Conservation (phyloP, 1,140 invertebrate species). For the Drosophila mayri region DNA sequence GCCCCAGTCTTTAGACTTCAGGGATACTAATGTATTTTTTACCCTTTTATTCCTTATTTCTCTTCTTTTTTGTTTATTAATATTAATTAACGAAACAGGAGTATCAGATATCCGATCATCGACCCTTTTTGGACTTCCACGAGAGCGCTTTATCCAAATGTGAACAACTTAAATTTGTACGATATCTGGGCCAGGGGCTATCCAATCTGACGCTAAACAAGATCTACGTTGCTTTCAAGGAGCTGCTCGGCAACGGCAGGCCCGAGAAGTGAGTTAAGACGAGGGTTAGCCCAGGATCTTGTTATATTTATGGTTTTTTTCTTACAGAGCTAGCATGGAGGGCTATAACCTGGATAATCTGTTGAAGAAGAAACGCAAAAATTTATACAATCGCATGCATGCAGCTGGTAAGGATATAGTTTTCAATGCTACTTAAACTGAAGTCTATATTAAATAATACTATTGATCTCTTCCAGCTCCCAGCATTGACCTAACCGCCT, state of each 20-base stretch:
- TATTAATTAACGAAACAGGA: slow-evolving; percentile 50
- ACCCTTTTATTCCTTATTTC: slow-evolving; percentile 14
- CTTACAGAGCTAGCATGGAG: slow-evolving; percentile 51
- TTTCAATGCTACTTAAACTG: neutral
- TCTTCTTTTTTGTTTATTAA: neutral
- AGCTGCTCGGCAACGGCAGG: slow-evolving; percentile 68
- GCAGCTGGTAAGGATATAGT: slow-evolving; percentile 53
- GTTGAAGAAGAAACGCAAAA: slow-evolving; percentile 82
- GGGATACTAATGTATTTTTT: slow-evolving; percentile 15
- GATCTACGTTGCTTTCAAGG: slow-evolving; percentile 83
- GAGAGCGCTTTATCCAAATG: slow-evolving; percentile 85
- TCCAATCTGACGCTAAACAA: slow-evolving; percentile 84
- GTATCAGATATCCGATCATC: slow-evolving; percentile 85
- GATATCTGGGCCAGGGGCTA: slow-evolving; percentile 85
- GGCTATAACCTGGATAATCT: slow-evolving; percentile 77
- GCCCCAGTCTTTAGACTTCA: slow-evolving; percentile 17
- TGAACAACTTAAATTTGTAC: slow-evolving; percentile 85
- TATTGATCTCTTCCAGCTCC: slow-evolving; percentile 20
- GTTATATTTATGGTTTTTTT: neutral
- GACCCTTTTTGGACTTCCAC: slow-evolving; percentile 85
- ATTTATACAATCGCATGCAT: slow-evolving; percentile 82
- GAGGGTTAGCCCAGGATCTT: neutral
- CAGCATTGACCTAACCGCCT: slow-evolving; percentile 63
- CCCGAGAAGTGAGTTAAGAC: slow-evolving; percentile 71
- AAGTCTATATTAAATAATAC: slow-evolving; percentile 61